phyloP scores from a whole-genome alignment of 2,888 invertebrate species.

The Macrophya alboannulata region DNA sequence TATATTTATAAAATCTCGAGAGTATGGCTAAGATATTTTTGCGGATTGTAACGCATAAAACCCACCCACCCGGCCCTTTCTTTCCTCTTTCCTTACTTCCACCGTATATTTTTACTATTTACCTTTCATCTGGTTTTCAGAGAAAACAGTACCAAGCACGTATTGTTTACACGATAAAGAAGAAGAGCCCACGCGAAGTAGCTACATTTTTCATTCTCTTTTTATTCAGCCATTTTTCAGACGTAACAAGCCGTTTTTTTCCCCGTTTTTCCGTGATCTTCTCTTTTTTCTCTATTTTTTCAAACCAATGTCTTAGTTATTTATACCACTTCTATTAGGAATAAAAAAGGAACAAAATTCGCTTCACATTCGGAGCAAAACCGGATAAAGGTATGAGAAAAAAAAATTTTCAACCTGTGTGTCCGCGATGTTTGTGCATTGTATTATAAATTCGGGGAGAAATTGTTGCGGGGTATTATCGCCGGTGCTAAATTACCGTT shows the following conservation, averaged over 20 bases:
- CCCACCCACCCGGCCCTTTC: background rate
- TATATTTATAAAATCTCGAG: background rate
- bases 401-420: background rate
- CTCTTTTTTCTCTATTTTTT: background rate
- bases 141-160: constrained; percentile 33
- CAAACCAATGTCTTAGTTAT: background rate
- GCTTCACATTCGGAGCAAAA: too few relatives aligned
- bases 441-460: background rate
- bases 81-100: background rate
- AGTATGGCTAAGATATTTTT: background rate
- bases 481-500: constrained; percentile 8
- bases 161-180: constrained; percentile 33
- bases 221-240: background rate
- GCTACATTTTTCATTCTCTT: background rate
- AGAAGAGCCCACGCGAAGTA: background rate
- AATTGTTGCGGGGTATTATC: background rate
- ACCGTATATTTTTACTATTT: constrained; percentile 8
- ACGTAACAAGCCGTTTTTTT: background rate
- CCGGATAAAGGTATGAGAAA: too few relatives aligned
- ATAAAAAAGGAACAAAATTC: too few relatives aligned
- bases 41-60: background rate
- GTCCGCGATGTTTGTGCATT: background rate
- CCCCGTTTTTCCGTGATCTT: background rate
- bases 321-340: too few relatives aligned
- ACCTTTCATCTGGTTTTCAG: constrained; percentile 27